Evolutionary conservation across 2,113 vertebrate genomes (phyloP).

Genomic region (Cheirogaleus medius): DNA sequence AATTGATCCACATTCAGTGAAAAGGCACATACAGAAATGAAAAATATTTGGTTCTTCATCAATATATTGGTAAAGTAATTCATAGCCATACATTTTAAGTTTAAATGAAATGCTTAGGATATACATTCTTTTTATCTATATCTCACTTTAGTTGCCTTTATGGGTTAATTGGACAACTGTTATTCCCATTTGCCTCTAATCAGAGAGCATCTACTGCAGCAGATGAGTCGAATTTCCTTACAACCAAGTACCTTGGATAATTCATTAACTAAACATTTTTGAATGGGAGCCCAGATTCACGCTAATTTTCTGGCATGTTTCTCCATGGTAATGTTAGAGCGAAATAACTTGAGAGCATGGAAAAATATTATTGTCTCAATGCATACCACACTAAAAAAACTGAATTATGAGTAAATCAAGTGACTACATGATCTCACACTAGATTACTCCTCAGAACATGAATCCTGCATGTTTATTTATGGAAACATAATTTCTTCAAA

Average conservation of each 20-base stretch:
- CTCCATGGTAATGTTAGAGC: slow-evolving; percentile 1
- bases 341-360: slow-evolving; percentile 23
- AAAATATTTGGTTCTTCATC: background rate
- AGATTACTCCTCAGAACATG: background rate
- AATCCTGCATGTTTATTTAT: slow-evolving; percentile 16
- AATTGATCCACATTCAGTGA: background rate
- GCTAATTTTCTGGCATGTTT: slow-evolving; percentile 28
- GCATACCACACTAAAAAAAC: background rate
- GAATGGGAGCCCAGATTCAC: slow-evolving; percentile 33
- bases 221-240: slow-evolving; percentile 16
- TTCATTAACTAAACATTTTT: slow-evolving; percentile 59
- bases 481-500: slow-evolving; percentile 55
- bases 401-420: background rate
- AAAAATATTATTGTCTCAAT: background rate
- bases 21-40: background rate
- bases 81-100: background rate
- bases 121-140: background rate
- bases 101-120: background rate
- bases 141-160: background rate
- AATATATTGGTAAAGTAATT: slow-evolving; percentile 16
- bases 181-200: background rate
- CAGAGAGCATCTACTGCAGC: background rate
- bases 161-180: background rate
- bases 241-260: slow-evolving; percentile 21
- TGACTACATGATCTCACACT: background rate